These are phyloP conservation scores for Drosophila kokeensis DNA, from an alignment of 2,888 invertebrate species.

Conservation along the genomic window DNA sequence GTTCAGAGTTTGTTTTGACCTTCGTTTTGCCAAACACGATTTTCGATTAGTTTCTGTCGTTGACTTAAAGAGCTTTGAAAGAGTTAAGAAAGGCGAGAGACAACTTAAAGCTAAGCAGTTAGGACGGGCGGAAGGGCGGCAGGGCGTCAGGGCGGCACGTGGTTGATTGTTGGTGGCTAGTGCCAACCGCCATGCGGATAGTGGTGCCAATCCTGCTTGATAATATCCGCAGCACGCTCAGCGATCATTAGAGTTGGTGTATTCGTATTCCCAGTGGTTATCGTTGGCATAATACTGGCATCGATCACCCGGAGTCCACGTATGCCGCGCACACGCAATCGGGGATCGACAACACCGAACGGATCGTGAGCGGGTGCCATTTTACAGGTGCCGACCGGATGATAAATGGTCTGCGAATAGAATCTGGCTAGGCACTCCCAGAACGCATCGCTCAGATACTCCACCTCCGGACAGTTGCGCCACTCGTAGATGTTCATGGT, in stretches of 20 bases:
- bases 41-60: constrained; percentile 1
- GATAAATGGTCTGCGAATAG: constrained; percentile 92
- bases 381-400: constrained; percentile 92
- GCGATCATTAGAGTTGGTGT: constrained; percentile 94
- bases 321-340: constrained; percentile 89
- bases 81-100: neutral
- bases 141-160: neutral
- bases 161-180: neutral
- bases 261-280: constrained; percentile 92
- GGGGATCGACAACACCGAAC: constrained; percentile 89
- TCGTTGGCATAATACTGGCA: constrained; percentile 93
- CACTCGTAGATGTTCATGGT: constrained; percentile 88
- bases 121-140: neutral
- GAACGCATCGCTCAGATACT: constrained; percentile 90
- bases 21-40: constrained; percentile 3
- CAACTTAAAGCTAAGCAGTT: neutral
- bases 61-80: neutral
- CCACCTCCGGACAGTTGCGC: constrained; percentile 88
- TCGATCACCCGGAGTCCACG: constrained; percentile 90
- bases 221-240: constrained; percentile 93
- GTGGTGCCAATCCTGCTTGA: constrained; percentile 89
- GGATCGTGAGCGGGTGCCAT: constrained; percentile 89
- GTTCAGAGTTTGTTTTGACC: constrained; percentile 4
- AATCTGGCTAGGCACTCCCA: constrained; percentile 91
- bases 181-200: constrained; percentile 67